Base-by-base conservation (phyloP, 2,888 invertebrate genomes). In the Pterostichus niger region DNA sequence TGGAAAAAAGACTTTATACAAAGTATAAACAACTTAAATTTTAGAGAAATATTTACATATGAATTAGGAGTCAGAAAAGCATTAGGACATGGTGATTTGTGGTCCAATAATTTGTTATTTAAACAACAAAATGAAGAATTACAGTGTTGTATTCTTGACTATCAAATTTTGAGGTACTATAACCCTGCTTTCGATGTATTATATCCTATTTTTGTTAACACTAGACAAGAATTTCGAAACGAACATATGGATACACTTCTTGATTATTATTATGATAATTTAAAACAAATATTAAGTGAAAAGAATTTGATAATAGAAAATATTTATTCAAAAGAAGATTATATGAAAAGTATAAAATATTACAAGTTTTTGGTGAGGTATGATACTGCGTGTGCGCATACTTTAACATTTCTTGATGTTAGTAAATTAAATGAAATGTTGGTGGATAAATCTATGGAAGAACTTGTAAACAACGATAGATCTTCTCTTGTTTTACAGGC, bases 101-200 rank as follows among this genome's bases (percentile, higher is more conserved):
- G 82, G 82, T 24, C 82, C 10, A 82, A 82, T 17, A 82, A 82
- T 10, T 61, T 82, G 46, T 59, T 82, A 61, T 82, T 82, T 33
- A 75, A 35, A 75, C 9, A 71, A 44, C 9, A 40, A 44, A 71
- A 44, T 24, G 15, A 17, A n/a, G 10, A 9, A 17, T 13, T 40
- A 17, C 13, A 13, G 9, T 85, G 86, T 5, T 86, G 87, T 83
- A 82, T 88, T 9, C 84, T 89, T 11, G 89, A 89, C 84, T 89
- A 86, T 83, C 89, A 89, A 85, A 84, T 86, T 0, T 56, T 89
- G 6, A 86, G 85, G 46, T 88, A 87, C 73, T 88, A 87, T 6
- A 86, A 87, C 73, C 86, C 86, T 0, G 85, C 87, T 5, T 61
- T 86, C 6, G 89, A 89, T 75, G 86, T 88, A 2, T 56, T 87